Conservation (phyloP, 2,888 invertebrate species). For the Ormia ochracea region DNA sequence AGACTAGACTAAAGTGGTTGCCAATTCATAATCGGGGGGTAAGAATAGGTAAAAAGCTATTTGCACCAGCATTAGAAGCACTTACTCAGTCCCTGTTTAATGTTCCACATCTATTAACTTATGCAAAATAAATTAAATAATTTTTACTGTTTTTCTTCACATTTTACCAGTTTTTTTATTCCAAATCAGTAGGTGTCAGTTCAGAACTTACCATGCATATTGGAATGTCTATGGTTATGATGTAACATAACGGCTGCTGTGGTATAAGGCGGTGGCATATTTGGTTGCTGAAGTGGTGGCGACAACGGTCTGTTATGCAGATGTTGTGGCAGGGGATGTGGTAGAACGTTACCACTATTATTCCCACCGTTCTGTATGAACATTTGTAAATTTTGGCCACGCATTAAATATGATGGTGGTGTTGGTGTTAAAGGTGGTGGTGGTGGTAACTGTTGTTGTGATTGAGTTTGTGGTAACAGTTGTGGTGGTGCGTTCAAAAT, state of each 20-base stretch:
- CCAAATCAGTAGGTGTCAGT: neutral
- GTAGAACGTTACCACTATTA: constrained; percentile 1
- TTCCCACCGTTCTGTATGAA: constrained; percentile 31
- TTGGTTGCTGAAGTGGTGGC: constrained; percentile 55
- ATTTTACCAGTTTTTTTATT: too few relatives aligned
- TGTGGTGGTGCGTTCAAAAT: constrained; percentile 52
- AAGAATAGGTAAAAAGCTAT: too few relatives aligned
- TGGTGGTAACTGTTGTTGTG: constrained; percentile 50
- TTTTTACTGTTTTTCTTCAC: too few relatives aligned
- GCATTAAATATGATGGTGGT: constrained; percentile 66
- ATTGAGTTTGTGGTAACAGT: constrained; percentile 57
- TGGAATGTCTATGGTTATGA: constrained; percentile 65
- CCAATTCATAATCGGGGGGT: too few relatives aligned
- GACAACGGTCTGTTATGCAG: constrained; percentile 65
- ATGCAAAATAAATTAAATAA: too few relatives aligned
- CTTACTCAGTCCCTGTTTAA: too few relatives aligned
- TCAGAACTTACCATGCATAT: constrained; percentile 71
- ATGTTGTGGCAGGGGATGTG: constrained; percentile 65
- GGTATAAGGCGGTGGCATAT: constrained; percentile 60
- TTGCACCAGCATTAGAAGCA: too few relatives aligned
- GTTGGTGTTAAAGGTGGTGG: constrained; percentile 65
- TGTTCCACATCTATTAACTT: too few relatives aligned
- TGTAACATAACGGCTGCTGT: constrained; percentile 60
- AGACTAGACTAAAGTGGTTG: too few relatives aligned
- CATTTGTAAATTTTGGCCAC: constrained; percentile 64